Conservation (phyloP, 2,888 invertebrate species). For the Dorcus hopei region DNA sequence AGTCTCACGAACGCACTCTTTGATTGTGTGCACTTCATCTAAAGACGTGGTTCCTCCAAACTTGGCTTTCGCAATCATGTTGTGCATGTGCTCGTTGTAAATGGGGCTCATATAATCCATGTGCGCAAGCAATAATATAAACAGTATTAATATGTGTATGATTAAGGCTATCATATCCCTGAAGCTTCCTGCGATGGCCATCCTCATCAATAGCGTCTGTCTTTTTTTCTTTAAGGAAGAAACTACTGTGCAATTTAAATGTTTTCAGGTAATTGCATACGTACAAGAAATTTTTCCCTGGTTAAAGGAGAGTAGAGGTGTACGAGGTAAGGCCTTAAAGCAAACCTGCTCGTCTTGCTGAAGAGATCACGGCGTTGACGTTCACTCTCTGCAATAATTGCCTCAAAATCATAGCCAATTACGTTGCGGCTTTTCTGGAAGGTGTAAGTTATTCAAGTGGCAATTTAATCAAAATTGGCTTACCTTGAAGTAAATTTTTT, state of each 20-base stretch:
- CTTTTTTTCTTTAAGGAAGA: conserved; percentile 5
- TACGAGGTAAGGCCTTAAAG: conserved; percentile 20
- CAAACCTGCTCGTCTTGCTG: conserved; percentile 14
- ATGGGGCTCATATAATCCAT: conserved; percentile 6
- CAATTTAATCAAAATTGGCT: not conserved
- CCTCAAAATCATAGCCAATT: conserved; percentile 9
- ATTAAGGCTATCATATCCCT: conserved; percentile 22
- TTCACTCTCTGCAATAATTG: conserved; percentile 21
- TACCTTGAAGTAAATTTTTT: not conserved
- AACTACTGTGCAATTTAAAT: not conserved
- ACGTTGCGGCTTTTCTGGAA: not conserved
- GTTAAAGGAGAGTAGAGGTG: conserved; percentile 17
- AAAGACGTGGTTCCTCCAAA: not conserved
- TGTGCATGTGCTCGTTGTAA: conserved; percentile 8
- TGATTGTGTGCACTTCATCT: not conserved
- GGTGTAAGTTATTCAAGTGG: not conserved
- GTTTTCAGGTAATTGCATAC: not conserved
- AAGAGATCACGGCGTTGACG: conserved; percentile 20
- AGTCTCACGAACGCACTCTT: conserved; percentile 2
- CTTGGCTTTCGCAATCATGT: conserved; percentile 9
- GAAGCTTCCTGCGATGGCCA: conserved; percentile 12
- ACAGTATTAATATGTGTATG: conserved; percentile 20
- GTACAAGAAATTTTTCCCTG: conserved; percentile 2
- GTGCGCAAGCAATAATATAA: conserved; percentile 17
- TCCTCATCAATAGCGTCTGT: conserved; percentile 3